These are phyloP conservation scores for Bubo scandiacus DNA, from an alignment of 2,113 vertebrate species.

Conservation along the genomic window DNA sequence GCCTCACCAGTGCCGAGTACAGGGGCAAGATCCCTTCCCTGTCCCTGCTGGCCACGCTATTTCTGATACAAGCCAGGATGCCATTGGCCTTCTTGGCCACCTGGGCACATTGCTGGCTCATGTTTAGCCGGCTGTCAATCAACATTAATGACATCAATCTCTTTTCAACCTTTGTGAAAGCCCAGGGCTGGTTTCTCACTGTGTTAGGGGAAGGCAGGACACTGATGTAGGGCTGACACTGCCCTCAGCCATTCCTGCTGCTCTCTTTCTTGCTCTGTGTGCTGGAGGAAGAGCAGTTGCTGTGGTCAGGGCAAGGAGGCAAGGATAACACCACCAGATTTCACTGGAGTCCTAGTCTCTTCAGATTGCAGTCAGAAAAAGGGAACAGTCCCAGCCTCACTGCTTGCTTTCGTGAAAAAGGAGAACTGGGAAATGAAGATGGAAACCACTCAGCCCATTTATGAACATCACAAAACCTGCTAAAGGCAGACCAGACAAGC, in stretches of 20 bases:
- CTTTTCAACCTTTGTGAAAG: neutral
- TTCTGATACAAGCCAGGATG: too few species aligned
- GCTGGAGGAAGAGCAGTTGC: neutral
- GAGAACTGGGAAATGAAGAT: neutral
- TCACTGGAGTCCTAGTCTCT: neutral
- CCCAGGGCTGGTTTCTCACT: neutral
- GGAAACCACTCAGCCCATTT: neutral
- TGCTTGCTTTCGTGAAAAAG: neutral
- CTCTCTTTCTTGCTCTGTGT: neutral
- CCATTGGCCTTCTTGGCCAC: too few species aligned
- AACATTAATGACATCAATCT: neutral
- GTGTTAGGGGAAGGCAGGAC: neutral
- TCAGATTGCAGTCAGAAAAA: neutral
- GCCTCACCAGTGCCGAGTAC: too few species aligned
- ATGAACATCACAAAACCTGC: neutral
- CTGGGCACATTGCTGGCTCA: too few species aligned
- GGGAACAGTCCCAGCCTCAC: neutral
- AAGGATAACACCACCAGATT: neutral
- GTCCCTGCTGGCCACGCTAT: too few species aligned
- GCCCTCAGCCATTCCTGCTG: neutral
- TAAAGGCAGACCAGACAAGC: neutral
- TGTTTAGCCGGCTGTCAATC: too few species aligned
- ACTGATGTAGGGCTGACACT: neutral
- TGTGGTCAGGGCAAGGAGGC: neutral
- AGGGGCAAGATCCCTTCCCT: too few species aligned